A percentile compares a stretch with the other conserved stretches of the same genome.
These are phyloP conservation scores for Gryon sp. DNA, from an alignment of 1,140 invertebrate species.

Conservation along the genomic window DNA sequence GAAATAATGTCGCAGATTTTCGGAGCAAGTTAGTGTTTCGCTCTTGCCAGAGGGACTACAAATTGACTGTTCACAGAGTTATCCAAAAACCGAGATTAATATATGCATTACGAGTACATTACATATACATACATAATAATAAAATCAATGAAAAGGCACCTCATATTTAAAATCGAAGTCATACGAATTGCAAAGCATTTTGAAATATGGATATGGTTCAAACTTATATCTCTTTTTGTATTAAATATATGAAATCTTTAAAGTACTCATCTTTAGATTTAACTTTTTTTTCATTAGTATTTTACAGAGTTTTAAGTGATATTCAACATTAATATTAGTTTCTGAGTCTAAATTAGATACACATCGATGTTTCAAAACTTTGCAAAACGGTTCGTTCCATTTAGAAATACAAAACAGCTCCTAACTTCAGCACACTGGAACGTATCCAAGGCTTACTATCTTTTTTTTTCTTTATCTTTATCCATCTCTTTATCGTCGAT, in stretches of 20 bases:
- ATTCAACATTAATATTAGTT: no score
- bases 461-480: conserved; percentile 12
- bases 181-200: conserved; percentile 46
- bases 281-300: not conserved
- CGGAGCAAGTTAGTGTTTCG: conserved; percentile 16
- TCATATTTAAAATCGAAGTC: conserved; percentile 56
- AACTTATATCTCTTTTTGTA: not conserved
- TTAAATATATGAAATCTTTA: no score
- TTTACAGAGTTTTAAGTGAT: no score
- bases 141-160: conserved; percentile 65
- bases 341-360: not conserved
- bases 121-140: conserved; percentile 50
- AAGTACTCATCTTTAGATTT: no score
- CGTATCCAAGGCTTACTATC: conserved; percentile 24
- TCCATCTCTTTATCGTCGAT: conserved; percentile 14
- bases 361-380: conserved; percentile 54
- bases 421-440: conserved; percentile 52
- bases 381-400: conserved; percentile 45
- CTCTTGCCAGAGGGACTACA: conserved; percentile 44
- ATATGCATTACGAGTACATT: conserved; percentile 52
- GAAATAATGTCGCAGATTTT: conserved; percentile 38
- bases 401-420: conserved; percentile 54
- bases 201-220: conserved; percentile 56
- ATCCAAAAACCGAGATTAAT: conserved; percentile 52
- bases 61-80: conserved; percentile 48